Evolutionary conservation across 1,140 invertebrate species (phyloP), one percentile per base, ranked within the genome.

Genomic region (Anoplolepis gracilipes): DNA sequence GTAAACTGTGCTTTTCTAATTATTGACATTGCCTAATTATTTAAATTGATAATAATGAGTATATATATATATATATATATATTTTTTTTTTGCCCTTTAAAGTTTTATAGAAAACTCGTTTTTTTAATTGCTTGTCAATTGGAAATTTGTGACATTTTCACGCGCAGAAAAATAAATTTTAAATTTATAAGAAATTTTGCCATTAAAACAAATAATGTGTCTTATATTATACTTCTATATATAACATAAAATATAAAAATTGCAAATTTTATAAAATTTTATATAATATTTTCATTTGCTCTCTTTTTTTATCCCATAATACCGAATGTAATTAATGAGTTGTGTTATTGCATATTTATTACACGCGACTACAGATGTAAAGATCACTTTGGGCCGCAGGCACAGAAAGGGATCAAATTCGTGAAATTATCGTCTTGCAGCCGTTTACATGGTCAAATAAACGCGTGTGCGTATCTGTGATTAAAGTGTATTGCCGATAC

Each of bases 371-470:
- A 57, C 22, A 10, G 2, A n/a, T 22, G 6, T 62, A 28, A 16
- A 16, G 59, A 39, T 57, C 22, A 7, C 13, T 7, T n/a, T 6
- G 10, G 39, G 33, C 49, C 64, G 46, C 25, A 36, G n/a, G 49
- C 49, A 49, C 46, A 11, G 6, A 79, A 39, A 22, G n/a, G 69
- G 6, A 69, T 70, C 49, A 11, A 70, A 57, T 42, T 19, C 49
- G 16, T 7, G 49, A 53, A 11, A 81, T 81, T 70, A 70, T 39
- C 46, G 4, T 67, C 49, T 8, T n/a, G 77, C 16, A 69, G 16
- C 0, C 8, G 1, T 30, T 30, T 33, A 19, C 57, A 77, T 19
- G 57, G 25, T 25, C 8, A 70, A 13, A 69, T 8, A 8, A 13
- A 53, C 19, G 7, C 46, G 4, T 10, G 10, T 28, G 49, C 19